phyloP scores from a whole-genome alignment of 1,140 invertebrate species.

The Diabrotica undecimpunctata region DNA sequence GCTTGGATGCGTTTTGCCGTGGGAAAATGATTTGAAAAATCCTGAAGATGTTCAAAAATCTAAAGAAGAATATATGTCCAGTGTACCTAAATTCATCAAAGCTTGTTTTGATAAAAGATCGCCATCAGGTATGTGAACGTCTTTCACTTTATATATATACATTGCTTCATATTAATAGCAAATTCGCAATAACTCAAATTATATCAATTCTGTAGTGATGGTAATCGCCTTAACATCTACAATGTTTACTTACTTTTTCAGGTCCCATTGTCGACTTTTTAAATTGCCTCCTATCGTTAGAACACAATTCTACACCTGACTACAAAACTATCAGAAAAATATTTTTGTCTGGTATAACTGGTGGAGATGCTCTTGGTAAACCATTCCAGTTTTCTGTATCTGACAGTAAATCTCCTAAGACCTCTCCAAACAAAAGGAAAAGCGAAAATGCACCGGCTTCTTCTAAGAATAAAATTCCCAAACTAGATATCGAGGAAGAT shows the following conservation, averaged over 20 bases:
- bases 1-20: constrained; percentile 78
- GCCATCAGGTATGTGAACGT: constrained; percentile 49
- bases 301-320: constrained; percentile 69
- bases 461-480: constrained; percentile 12
- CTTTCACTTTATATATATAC: no score
- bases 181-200: no score
- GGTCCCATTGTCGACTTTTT: constrained; percentile 64
- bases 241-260: constrained; percentile 42
- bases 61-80: constrained; percentile 69
- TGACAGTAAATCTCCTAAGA: constrained; percentile 20
- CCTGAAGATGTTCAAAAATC: constrained; percentile 64
- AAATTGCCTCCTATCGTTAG: constrained; percentile 64
- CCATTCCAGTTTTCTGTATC: constrained; percentile 24
- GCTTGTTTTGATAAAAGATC: constrained; percentile 55
- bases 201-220: no score
- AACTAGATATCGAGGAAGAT: not conserved
- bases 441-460: not conserved
- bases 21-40: constrained; percentile 69
- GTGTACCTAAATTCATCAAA: constrained; percentile 58
- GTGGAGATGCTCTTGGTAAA: constrained; percentile 29
- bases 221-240: no score
- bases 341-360: constrained; percentile 58
- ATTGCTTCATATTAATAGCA: no score
- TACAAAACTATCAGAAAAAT: constrained; percentile 66
- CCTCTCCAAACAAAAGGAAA: constrained; percentile 7